These are phyloP conservation scores for Scaptomyza caliginosa DNA, from an alignment of 2,888 invertebrate genomes.

Conservation along the genomic window DNA sequence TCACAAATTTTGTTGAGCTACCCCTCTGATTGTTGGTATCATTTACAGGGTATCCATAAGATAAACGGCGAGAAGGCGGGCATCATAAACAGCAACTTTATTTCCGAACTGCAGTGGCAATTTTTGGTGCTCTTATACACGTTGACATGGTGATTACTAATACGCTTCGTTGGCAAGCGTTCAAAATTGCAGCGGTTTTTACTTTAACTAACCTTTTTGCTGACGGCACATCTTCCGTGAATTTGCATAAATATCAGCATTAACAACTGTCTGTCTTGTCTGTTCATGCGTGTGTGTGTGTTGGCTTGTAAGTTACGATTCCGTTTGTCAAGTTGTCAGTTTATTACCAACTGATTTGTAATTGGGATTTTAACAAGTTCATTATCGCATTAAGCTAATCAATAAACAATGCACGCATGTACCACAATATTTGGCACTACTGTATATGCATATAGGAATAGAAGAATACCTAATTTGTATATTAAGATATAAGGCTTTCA, in stretches of 20 bases:
- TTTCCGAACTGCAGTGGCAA: slow-evolving; percentile 19
- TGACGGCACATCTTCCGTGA: slow-evolving; percentile 56
- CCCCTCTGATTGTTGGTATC: too few relatives aligned
- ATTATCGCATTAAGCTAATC: slow-evolving; percentile 45
- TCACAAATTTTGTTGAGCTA: too few relatives aligned
- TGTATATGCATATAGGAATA: neutral
- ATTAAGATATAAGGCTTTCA: neutral
- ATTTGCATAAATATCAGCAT: slow-evolving; percentile 33
- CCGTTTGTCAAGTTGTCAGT: slow-evolving; percentile 8
- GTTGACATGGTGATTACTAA: slow-evolving; percentile 51
- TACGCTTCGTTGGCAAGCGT: slow-evolving; percentile 61
- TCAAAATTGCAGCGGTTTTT: slow-evolving; percentile 34
- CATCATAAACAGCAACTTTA: slow-evolving; percentile 8
- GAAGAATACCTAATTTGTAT: neutral
- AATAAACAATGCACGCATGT: neutral
- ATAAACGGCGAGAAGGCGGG: slow-evolving; percentile 21
- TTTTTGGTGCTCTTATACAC: slow-evolving; percentile 59
- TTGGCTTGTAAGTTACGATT: neutral
- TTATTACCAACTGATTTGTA: slow-evolving; percentile 25
- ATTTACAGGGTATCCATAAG: slow-evolving; percentile 14
- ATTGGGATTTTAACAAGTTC: slow-evolving; percentile 55
- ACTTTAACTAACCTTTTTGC: slow-evolving; percentile 17
- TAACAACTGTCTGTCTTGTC: slow-evolving; percentile 4
- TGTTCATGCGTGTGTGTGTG: neutral
- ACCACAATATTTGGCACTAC: neutral